A percentile compares a stretch with the other conserved stretches of the same genome.
phyloP scores from a whole-genome alignment of 2,888 invertebrate genomes.

The Drosophila monieri region DNA sequence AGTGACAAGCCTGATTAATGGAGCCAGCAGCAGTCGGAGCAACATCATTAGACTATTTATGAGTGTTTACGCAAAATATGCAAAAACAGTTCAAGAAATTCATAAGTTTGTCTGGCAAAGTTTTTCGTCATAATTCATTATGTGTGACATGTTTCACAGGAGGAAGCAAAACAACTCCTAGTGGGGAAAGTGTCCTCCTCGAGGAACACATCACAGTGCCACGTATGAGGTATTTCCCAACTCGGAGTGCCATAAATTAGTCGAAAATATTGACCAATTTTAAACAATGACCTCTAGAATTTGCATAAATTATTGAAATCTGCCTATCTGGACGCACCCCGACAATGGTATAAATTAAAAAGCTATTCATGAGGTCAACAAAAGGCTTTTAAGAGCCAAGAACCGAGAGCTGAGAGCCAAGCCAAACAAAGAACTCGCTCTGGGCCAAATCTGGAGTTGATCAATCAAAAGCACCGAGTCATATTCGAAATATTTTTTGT shows the following conservation, averaged over 20 bases:
- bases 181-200: too few relatives aligned
- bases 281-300: conserved; percentile 15
- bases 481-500: neutral
- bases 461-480: conserved; percentile 6
- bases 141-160: conserved; percentile 5
- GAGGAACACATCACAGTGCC: too few relatives aligned
- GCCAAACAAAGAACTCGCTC: conserved; percentile 6
- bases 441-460: conserved; percentile 12
- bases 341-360: conserved; percentile 17
- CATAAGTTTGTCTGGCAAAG: conserved; percentile 13
- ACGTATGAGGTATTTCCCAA: neutral
- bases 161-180: neutral
- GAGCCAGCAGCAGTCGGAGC: conserved; percentile 22
- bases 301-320: conserved; percentile 26
- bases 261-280: conserved; percentile 24
- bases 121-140: conserved; percentile 30
- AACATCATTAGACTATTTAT: conserved; percentile 47
- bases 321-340: conserved; percentile 1
- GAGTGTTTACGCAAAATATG: conserved; percentile 29
- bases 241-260: neutral
- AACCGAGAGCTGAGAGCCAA: neutral
- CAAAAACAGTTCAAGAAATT: conserved; percentile 8
- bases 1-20: conserved; percentile 76
- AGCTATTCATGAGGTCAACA: conserved; percentile 26
- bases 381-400: conserved; percentile 5